phyloP scores from a whole-genome alignment of 2,113 vertebrate species.

The Dasyurus viverrinus region DNA sequence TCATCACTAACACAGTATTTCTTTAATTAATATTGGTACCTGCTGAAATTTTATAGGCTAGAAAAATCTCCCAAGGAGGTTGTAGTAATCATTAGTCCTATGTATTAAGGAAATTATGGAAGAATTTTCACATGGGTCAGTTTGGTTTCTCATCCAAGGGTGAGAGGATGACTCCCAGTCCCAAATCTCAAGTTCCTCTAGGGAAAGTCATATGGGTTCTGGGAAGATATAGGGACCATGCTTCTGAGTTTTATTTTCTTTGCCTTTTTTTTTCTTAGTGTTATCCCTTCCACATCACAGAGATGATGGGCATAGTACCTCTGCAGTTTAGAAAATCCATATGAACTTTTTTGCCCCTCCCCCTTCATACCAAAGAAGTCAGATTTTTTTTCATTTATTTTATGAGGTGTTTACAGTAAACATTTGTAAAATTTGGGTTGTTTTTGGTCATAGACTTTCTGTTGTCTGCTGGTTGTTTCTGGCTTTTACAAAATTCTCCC shows the following conservation, averaged over 20 bases:
- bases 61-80: not conserved
- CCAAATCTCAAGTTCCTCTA: not conserved
- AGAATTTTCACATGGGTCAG: not conserved
- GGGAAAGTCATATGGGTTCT: not conserved
- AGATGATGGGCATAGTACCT: rapidly evolving
- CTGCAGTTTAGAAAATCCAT: not conserved
- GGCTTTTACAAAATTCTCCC: not conserved
- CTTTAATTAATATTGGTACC: not conserved
- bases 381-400: not conserved
- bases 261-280: not conserved
- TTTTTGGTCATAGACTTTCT: not conserved
- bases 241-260: not conserved
- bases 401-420: not conserved
- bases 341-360: too few relatives aligned
- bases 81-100: not conserved
- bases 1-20: not conserved
- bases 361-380: too few relatives aligned
- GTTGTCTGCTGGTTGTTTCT: not conserved
- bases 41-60: not conserved
- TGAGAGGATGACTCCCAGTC: not conserved
- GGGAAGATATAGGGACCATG: not conserved
- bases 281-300: not conserved
- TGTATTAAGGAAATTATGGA: not conserved
- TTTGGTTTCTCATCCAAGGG: not conserved
- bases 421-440: not conserved